phyloP scores from a whole-genome alignment of 2,888 invertebrate species.

The Aleiodes alternator region DNA sequence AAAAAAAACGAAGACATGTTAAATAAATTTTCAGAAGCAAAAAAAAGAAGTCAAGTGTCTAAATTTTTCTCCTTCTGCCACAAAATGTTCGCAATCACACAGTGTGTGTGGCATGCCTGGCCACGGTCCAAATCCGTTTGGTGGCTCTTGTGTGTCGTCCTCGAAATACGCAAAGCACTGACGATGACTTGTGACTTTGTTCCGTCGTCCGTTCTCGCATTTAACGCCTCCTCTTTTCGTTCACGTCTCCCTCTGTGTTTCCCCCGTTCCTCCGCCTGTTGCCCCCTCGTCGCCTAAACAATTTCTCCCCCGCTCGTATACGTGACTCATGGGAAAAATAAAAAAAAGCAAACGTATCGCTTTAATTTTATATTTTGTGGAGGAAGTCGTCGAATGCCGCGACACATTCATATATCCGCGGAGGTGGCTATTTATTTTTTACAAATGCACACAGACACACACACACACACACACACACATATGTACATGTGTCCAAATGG shows the following conservation, averaged over 20 bases:
- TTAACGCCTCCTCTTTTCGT: constrained; percentile 20
- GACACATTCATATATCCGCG: constrained; percentile 43
- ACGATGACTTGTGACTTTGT: constrained; percentile 56
- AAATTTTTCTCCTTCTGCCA: not conserved
- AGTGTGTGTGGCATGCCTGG: constrained; percentile 45
- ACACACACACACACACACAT: constrained; percentile 14
- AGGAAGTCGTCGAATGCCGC: constrained; percentile 30
- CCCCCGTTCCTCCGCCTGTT: not conserved
- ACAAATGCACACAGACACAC: constrained; percentile 23
- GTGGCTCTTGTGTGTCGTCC: constrained; percentile 37
- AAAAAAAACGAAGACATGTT: no score
- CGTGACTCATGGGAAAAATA: constrained; percentile 36
- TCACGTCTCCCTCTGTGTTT: not conserved
- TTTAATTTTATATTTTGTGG: constrained; percentile 48
- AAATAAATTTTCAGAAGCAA: not conserved
- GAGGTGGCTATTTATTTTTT: constrained; percentile 26
- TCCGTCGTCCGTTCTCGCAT: constrained; percentile 33
- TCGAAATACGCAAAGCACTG: constrained; percentile 48
- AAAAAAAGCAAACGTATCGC: constrained; percentile 13
- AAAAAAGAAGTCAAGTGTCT: not conserved
- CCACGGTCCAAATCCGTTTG: constrained; percentile 53
- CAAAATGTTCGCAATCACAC: constrained; percentile 21
- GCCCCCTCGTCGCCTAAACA: not conserved
- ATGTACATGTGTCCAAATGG: constrained; percentile 12
- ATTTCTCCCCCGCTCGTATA: constrained; percentile 1